Base-by-base conservation (phyloP, 2,797 vertebrate genomes). In the Malurus leucopterus region DNA sequence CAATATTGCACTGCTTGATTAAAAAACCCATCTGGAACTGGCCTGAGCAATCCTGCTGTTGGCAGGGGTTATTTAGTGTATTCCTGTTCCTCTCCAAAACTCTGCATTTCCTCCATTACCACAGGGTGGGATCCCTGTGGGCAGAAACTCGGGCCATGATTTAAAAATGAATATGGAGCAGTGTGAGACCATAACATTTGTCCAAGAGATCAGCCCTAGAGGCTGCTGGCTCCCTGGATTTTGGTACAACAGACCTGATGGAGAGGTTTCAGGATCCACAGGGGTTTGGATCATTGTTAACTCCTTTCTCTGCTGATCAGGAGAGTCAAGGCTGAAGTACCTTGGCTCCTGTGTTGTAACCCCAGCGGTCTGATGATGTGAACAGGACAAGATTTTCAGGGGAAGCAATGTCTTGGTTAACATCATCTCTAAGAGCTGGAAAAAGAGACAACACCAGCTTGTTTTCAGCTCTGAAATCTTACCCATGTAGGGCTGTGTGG, bases 1-100 rank as follows among this genome's bases (percentile, higher is more conserved):
- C 93, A 89, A 86, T 96, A 96, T 96, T 95, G 92, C 79, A 83
- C 87, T 91, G 86, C 90, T 96, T 94, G 73, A 88, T 96, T 94
- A 95, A 95, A 96, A 96, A 88, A 91, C 84, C 68, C 68, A 32
- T 86, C 87, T 89, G 94, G 88, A 94, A 89, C 94, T 95, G 91
- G 92, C 85, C 54, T 79, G 90, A 77, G 53, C 46, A 78, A 40
- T 38, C 15, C 77, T 93, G 85, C 80, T 86, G 26, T 77, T 88
- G 92, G 86, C 77, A 95, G 91, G 76, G 83, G 88, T 95, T 95
- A 93, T 95, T 97, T 92, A 95, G 86, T 70, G 84, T 69, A 81
- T 81, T 11, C 5, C 17, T 79, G 61, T 64, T 86, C 72, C 26
- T 30, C 78, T 55, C 84, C 68, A 63, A 82, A 88, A 68, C 46